Evolutionary conservation across 2,888 invertebrate genomes (phyloP).

Genomic region (Phoenoteleia sp.): DNA sequence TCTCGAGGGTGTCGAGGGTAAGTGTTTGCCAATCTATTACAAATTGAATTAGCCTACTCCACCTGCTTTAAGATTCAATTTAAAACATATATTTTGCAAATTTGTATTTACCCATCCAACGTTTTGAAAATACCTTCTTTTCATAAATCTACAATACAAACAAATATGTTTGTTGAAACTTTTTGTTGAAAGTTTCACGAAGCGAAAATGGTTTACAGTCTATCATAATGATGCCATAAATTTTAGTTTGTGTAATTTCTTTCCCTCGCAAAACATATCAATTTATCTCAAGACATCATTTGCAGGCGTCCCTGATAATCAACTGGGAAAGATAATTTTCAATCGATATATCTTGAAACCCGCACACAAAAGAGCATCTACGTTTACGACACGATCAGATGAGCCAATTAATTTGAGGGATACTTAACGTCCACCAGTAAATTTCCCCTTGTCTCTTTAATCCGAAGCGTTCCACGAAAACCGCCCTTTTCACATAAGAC

Average conservation of each 20-base stretch:
- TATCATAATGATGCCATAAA: neutral
- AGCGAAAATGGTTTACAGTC: too few species aligned
- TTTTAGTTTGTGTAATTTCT: neutral
- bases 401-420: constrained; percentile 82
- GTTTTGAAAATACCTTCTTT: too few species aligned
- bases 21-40: neutral
- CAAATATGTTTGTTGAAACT: too few species aligned
- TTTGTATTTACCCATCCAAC: too few species aligned
- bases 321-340: constrained; percentile 33
- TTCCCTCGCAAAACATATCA: constrained; percentile 9
- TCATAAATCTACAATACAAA: too few species aligned
- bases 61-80: too few species aligned
- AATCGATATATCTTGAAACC: constrained; percentile 10
- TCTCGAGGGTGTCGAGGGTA: neutral
- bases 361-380: constrained; percentile 42
- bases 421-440: constrained; percentile 79
- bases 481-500: constrained; percentile 66
- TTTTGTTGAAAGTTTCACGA: too few species aligned
- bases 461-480: constrained; percentile 54
- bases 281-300: constrained; percentile 20
- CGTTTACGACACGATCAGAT: constrained; percentile 61
- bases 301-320: constrained; percentile 20
- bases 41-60: neutral
- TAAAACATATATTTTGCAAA: too few species aligned
- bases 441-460: constrained; percentile 73